Conservation (phyloP, 2,888 invertebrate species). For the Caenorhabditis japonica region DNA sequence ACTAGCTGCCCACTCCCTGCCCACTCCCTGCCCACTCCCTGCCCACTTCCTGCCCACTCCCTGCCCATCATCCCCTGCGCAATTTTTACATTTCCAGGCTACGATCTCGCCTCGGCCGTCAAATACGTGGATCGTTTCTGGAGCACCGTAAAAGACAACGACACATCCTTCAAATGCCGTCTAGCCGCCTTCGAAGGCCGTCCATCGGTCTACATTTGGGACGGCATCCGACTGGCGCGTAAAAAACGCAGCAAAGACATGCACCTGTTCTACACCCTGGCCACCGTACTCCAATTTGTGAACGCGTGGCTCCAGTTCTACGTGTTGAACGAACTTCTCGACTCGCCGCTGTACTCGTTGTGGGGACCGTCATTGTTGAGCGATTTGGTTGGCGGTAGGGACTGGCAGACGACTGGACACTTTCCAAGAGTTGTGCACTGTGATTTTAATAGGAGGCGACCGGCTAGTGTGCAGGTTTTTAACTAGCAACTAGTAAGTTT, state of each 20-base stretch:
- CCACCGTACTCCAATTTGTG: slow-evolving; percentile 66
- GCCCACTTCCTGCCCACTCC: too few species aligned
- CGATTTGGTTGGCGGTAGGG: slow-evolving; percentile 69
- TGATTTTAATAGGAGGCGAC: slow-evolving; percentile 71
- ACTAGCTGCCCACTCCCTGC: too few species aligned
- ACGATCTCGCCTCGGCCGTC: slow-evolving; percentile 67
- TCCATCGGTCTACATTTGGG: slow-evolving; percentile 74
- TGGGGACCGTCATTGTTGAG: slow-evolving; percentile 71
- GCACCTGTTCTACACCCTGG: slow-evolving; percentile 69
- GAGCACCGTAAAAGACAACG: slow-evolving; percentile 55
- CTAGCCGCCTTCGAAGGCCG: slow-evolving; percentile 67
- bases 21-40: too few species aligned
- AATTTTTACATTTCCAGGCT: too few species aligned
- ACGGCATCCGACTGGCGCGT: slow-evolving; percentile 73
- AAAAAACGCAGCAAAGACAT: slow-evolving; percentile 65
- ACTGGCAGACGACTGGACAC: slow-evolving; percentile 76
- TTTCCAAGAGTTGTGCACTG: slow-evolving; percentile 76
- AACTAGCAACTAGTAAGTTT: not conserved
- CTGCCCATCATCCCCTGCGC: too few species aligned
- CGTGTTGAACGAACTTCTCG: slow-evolving; percentile 70
- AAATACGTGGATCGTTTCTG: slow-evolving; percentile 71
- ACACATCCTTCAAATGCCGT: slow-evolving; percentile 58
- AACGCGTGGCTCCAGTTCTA: slow-evolving; percentile 74
- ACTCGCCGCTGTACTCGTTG: slow-evolving; percentile 68
- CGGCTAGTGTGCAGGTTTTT: slow-evolving; percentile 69